Evolutionary conservation across 2,797 vertebrate genomes (phyloP), one percentile per base, ranked within the genome.

Genomic region (Babyrousa celebensis): DNA sequence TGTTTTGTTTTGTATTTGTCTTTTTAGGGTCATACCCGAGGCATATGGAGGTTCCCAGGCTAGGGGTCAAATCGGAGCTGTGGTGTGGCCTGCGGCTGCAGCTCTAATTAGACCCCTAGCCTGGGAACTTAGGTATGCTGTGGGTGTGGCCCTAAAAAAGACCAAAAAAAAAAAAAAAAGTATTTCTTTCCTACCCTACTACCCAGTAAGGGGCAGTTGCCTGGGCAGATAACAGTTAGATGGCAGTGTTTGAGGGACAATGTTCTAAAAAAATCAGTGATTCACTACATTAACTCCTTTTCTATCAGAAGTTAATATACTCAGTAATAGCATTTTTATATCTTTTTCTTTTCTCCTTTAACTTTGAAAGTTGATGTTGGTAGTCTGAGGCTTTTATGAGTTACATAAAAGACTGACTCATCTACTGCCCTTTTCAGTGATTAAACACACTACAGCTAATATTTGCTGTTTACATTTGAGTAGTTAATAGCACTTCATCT

Each of bases 341-440:
- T 27, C 27, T 43, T 93, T 95, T 95, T 82, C 27, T 82, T 58
- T 91, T 72, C 36, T 91, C 43, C 79, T 80, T 87, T 88, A 87
- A 77, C 88, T 88, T 79, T 74, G 79, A 83, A 94, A 89, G 92
- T 85, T 58, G n/a, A 23, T 74, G 12, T 87, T 83, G 32, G 3
- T 70, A n/a, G 62, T 84, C 11, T 52, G 52, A 60, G 11, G 79
- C 65, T 54, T 65, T 78, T 89, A 52, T 89, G 54, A 91, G 75
- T 89, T 94, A n/a, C 54, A 21, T 68, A 23, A 56, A 91, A 77
- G 62, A 83, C 72, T 68, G 65, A 94, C 63, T 95, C 72, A 85
- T 62, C 72, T 54, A 85, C 17, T 91, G 67, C 67, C 40, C 32
- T 94, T 84, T 78, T 91, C 52, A 58, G 14, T 85, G 85, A 75